Evolutionary conservation across 2,888 invertebrate species (phyloP).

Genomic region (Drosophila percnosoma): DNA sequence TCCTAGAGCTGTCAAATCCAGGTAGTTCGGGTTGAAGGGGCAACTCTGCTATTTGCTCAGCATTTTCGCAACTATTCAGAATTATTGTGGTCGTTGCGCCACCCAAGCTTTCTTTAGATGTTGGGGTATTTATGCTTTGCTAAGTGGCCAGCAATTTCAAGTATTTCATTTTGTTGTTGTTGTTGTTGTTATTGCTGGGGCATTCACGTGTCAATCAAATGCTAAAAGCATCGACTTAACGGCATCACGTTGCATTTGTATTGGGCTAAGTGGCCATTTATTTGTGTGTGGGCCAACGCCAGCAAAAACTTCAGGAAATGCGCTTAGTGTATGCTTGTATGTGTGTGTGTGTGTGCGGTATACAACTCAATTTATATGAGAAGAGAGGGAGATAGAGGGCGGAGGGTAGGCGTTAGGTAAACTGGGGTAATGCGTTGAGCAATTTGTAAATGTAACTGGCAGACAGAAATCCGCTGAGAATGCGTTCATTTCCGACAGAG

Average conservation of each 20-base stretch:
- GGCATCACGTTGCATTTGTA: constrained; percentile 62
- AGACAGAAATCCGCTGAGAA: constrained; percentile 68
- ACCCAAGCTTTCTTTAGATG: background rate
- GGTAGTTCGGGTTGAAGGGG: too few relatives aligned
- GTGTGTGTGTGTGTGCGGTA: constrained; percentile 3
- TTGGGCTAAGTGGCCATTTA: constrained; percentile 60
- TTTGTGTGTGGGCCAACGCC: constrained; percentile 26
- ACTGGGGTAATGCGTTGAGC: constrained; percentile 56
- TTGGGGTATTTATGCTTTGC: constrained; percentile 50
- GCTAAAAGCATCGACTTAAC: constrained; percentile 67
- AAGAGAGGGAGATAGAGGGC: background rate
- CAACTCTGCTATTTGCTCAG: constrained; percentile 13
- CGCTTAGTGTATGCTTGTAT: constrained; percentile 28
- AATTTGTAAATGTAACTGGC: constrained; percentile 79
- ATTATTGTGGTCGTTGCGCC: background rate
- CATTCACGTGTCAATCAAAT: constrained; percentile 70
- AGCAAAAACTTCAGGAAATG: constrained; percentile 39
- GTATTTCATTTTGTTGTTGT: constrained; percentile 24
- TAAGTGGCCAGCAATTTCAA: constrained; percentile 55
- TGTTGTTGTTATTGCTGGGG: constrained; percentile 23
- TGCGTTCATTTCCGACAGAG: constrained; percentile 54
- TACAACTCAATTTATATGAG: constrained; percentile 60
- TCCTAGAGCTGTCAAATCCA: constrained; percentile 9
- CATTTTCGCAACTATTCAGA: constrained; percentile 14
- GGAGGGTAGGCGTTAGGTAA: constrained; percentile 5